Evolutionary conservation across 2,888 invertebrate species (phyloP), one percentile per base, ranked within the genome.

Genomic region (Synanthedon tipuliformis): DNA sequence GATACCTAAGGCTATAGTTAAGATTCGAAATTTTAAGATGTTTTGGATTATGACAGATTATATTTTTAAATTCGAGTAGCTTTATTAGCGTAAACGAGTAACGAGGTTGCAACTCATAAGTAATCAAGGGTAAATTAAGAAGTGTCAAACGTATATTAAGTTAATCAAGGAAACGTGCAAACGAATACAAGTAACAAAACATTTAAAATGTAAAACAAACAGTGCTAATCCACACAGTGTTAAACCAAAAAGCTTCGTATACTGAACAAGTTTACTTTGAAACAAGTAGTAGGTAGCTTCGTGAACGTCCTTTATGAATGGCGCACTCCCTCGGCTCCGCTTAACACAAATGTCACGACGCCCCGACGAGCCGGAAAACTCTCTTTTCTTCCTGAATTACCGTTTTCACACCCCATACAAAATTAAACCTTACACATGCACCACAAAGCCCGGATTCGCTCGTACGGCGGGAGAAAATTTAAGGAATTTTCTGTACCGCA

Each of bases 321-420:
- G 79, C 66, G 66, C 62, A 57, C 74, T 76, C 78, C 79, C 83
- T 76, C 76, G 72, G 72, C 73, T 74, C 73, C 79, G 81, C 78
- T 85, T 85, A 85, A 83, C 85, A 83, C 83, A 81, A 87, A 86
- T 86, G 86, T 85, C 85, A 84, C 85, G 83, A 75, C 79, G 75
- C 77, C 75, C 75, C 82, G 80, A 69, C 83, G 78, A 76, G 78
- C 79, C 82, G 85, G 86, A 82, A 86, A 87, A 86, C 83, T 82
- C 86, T 86, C 85, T 83, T 86, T 86, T 86, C 87, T 86, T 84
- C 82, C 81, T 81, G 79, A 81, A 84, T 78, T 78, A 79, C 75
- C 69, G 67, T 65, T 64, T 34, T 61, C 59, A 64, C 61, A 57
- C 55, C 52, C 71, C 68, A 51, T 51, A 60, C 12, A 75, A 70